These are phyloP conservation scores for Heliopora coerulea DNA, from an alignment of 92 coral and sea anemone genomes.

Conservation along the genomic window DNA sequence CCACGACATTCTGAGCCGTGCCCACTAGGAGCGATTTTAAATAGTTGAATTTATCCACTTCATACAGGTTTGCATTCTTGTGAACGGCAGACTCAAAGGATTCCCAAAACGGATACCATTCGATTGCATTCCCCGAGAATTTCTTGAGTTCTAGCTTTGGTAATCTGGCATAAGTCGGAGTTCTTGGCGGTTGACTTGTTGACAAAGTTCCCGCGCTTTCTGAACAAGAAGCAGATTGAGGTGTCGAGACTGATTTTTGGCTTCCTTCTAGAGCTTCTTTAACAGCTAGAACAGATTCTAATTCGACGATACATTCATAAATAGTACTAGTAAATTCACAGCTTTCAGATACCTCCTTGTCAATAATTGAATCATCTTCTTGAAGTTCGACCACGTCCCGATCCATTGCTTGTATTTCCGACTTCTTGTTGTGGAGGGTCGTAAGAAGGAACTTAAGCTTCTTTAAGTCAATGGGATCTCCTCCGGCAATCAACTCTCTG, in stretches of 20 bases:
- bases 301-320: slow-evolving; percentile 4
- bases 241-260: no score
- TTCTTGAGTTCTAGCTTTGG: slow-evolving; percentile 41
- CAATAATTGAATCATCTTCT: slow-evolving; percentile 11
- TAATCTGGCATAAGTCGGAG: slow-evolving; percentile 4
- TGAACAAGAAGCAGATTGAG: no score
- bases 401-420: slow-evolving; percentile 18
- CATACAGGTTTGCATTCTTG: slow-evolving; percentile 28
- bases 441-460: slow-evolving; percentile 20
- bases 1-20: slow-evolving; percentile 14
- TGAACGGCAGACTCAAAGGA: no score
- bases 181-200: slow-evolving; percentile 7
- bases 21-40: slow-evolving; percentile 28
- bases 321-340: slow-evolving; percentile 21
- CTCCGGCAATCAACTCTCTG: slow-evolving; percentile 8
- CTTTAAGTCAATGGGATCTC: background rate
- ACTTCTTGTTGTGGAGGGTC: slow-evolving; percentile 6
- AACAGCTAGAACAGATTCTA: background rate
- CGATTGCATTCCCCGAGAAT: slow-evolving; percentile 14
- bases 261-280: no score
- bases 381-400: slow-evolving; percentile 11
- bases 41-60: slow-evolving; percentile 24
- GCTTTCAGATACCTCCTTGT: slow-evolving; percentile 15
- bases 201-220: slow-evolving; percentile 3
- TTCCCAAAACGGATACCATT: slow-evolving; percentile 31